Evolutionary conservation across 2,113 vertebrate genomes (phyloP), one percentile per base, ranked within the genome.

Genomic region (Plestiodon gilberti): DNA sequence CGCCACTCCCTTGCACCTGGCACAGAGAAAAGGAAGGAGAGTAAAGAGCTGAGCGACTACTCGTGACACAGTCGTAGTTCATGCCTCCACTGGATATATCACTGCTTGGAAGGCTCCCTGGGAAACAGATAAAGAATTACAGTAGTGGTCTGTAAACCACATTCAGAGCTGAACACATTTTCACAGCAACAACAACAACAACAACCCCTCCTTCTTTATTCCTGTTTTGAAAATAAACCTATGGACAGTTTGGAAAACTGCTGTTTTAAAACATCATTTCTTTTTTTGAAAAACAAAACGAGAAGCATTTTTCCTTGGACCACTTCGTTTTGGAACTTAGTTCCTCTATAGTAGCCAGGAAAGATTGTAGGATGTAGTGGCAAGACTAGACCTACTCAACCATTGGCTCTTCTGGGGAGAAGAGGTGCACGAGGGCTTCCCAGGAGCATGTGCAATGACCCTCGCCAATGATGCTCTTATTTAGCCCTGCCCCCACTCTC

Each of bases 301-400:
- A 17, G 20, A n/a, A n/a, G n/a, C n/a, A n/a, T 78, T 38, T 71
- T 57, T 64, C 13, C 35, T 8, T 35, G 22, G 65, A 30, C 33
- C 25, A 79, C 67, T 14, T 82, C 38, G 85, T 74, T 8, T 76
- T 14, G 33, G 87, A 7, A 84, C 40, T 43, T 80, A 88, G 35
- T 83, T 55, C 23, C 25, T 65, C 6, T 83, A 59, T 25, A 87
- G 33, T 25, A 11, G 70, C 17, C 0, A 1, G 33, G 82, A 70
- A 33, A 64, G 15, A 6, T 30, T 70, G 64, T 11, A 79, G 70
- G 57, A 62, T 30, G 57, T 70, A 48, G 15, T 35, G 35, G n/a
- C n/a, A n/a, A n/a, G n/a, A n/a, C n/a, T n/a, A n/a, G n/a, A n/a
- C n/a, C n/a, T n/a, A n/a, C n/a, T n/a, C n/a, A n/a, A n/a, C n/a